These are phyloP conservation scores for Heteromurus nitidus DNA, from an alignment of 2,888 invertebrate genomes.

Conservation along the genomic window DNA sequence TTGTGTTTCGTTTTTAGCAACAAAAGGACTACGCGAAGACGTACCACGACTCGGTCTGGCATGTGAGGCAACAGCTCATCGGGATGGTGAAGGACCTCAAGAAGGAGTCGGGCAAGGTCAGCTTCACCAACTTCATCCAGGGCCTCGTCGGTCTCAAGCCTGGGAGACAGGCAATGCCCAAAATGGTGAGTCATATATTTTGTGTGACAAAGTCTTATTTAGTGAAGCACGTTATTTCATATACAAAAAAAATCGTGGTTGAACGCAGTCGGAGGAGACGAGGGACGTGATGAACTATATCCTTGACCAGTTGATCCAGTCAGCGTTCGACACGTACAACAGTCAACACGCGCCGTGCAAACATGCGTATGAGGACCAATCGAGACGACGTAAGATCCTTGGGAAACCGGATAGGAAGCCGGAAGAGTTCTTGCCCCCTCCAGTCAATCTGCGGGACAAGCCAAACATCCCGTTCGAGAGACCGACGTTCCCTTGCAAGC, in stretches of 20 bases:
- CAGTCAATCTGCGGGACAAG: neutral
- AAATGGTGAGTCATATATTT: too few relatives aligned
- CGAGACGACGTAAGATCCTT: conserved; percentile 30
- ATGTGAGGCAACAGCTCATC: conserved; percentile 28
- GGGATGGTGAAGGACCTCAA: conserved; percentile 34
- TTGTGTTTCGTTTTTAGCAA: neutral
- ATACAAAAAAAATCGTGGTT: neutral
- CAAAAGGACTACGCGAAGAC: conserved; percentile 14
- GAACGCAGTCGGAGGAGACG: conserved; percentile 43
- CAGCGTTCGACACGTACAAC: conserved; percentile 39
- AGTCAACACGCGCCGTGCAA: conserved; percentile 5
- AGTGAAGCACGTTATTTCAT: neutral
- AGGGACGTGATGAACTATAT: conserved; percentile 53
- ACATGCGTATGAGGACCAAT: conserved; percentile 19
- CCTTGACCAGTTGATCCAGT: conserved; percentile 36
- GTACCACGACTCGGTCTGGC: conserved; percentile 57
- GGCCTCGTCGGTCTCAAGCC: conserved; percentile 39
- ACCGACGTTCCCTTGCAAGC: conserved; percentile 15
- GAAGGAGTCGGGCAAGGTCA: conserved; percentile 37
- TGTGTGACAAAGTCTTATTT: too few relatives aligned
- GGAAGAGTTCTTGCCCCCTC: conserved; percentile 22
- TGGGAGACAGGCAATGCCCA: neutral
- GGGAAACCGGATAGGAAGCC: neutral
- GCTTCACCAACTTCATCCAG: conserved; percentile 43
- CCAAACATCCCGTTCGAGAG: conserved; percentile 1